Evolutionary conservation across 2,797 vertebrate species (phyloP).

Genomic region (Argya squamiceps): DNA sequence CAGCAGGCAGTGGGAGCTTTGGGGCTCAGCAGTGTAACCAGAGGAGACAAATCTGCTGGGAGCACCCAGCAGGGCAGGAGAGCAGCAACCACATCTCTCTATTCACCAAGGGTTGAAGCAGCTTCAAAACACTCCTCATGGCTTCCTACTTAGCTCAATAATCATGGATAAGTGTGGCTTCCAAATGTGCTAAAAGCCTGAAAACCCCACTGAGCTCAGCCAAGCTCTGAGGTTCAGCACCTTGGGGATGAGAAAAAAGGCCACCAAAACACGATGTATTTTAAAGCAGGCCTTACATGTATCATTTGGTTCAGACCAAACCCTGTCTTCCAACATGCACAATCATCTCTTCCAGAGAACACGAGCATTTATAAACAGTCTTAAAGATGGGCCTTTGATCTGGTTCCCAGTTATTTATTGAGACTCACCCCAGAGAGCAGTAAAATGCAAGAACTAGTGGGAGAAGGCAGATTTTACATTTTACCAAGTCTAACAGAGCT

Average conservation of each 20-base stretch:
- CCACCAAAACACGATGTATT: not conserved
- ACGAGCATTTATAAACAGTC: not conserved
- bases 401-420: constrained; percentile 50
- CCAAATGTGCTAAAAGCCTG: not conserved
- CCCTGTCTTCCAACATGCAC: not conserved
- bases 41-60: not conserved
- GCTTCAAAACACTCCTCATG: not conserved
- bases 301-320: not conserved
- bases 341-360: not conserved
- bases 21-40: not conserved
- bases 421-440: constrained; percentile 47
- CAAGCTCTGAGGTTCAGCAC: not conserved
- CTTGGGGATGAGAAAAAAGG: not conserved
- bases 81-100: not conserved
- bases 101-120: not conserved
- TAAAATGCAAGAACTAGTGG: constrained; percentile 7
- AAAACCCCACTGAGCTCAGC: not conserved
- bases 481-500: not conserved
- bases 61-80: not conserved
- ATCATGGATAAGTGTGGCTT: not conserved
- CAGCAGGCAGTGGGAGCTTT: not conserved
- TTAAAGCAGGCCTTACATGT: not conserved
- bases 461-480: constrained; percentile 30
- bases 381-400: constrained; percentile 62
- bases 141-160: not conserved